Conservation (phyloP, 2,113 vertebrate genomes). For the Tyrannus savana region DNA sequence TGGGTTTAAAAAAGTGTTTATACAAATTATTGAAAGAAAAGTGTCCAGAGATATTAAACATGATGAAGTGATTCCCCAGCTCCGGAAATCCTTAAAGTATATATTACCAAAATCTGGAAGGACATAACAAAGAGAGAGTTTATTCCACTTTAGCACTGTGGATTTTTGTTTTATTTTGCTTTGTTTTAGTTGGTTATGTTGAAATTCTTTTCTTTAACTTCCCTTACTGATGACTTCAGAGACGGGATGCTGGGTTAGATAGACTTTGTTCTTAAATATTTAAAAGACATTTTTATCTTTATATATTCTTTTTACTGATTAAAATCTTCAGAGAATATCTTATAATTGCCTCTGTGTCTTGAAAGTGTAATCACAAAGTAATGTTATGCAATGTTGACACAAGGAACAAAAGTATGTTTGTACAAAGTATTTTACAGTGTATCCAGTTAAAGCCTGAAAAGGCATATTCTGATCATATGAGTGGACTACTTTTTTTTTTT, state of each 20-base stretch:
- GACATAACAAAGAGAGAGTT: neutral
- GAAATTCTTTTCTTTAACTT: neutral
- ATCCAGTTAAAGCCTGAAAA: neutral
- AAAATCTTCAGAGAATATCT: slow-evolving; percentile 3
- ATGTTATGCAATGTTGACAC: neutral
- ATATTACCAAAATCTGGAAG: neutral
- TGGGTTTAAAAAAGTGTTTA: neutral
- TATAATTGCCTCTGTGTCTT: slow-evolving; percentile 12
- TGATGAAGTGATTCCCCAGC: neutral
- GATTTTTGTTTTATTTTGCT: neutral
- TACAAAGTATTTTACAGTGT: neutral
- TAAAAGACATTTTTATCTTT: slow-evolving; percentile 1
- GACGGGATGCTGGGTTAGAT: neutral
- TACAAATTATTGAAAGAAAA: slow-evolving; percentile 27
- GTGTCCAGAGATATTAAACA: neutral
- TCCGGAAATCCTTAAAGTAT: neutral
- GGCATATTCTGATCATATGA: neutral
- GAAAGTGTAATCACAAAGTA: neutral
- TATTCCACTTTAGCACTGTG: neutral
- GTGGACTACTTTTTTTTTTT: neutral
- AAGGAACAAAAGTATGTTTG: slow-evolving; percentile 8
- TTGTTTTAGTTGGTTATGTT: neutral
- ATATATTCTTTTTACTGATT: neutral
- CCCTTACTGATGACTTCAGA: neutral
- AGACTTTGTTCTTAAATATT: neutral